Conservation (phyloP, 2,797 vertebrate genomes). For the Apodemus agrarius region DNA sequence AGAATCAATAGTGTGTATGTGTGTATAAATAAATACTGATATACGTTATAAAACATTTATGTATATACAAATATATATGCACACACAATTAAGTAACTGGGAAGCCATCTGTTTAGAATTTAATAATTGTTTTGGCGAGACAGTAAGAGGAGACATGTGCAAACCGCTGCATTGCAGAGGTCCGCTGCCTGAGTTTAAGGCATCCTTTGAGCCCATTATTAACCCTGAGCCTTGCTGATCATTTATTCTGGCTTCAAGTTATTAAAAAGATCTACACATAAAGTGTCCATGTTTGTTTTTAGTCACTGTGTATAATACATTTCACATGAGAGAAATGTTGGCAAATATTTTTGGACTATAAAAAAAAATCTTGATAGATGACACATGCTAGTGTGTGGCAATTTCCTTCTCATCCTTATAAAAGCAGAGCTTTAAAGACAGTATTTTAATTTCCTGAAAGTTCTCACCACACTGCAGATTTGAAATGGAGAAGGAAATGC, state of each 20-base stretch:
- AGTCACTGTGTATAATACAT: conserved; percentile 63
- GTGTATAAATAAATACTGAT: neutral
- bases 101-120: neutral
- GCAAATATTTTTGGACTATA: conserved; percentile 66
- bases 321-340: conserved; percentile 53
- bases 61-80: neutral
- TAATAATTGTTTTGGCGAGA: conserved; percentile 55
- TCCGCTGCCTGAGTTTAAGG: conserved; percentile 35
- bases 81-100: neutral
- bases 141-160: neutral
- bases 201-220: conserved; percentile 53
- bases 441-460: conserved; percentile 75
- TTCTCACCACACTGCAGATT: conserved; percentile 45
- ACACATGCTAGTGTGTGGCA: conserved; percentile 51
- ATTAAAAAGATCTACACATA: conserved; percentile 52
- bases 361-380: conserved; percentile 65
- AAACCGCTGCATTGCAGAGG: conserved; percentile 36
- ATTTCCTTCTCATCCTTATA: conserved; percentile 61
- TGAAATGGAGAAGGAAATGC: conserved; percentile 60
- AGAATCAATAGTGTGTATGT: neutral
- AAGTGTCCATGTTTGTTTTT: conserved; percentile 64
- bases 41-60: neutral
- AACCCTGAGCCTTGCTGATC: conserved; percentile 57
- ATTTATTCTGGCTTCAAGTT: conserved; percentile 58
- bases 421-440: conserved; percentile 62